Conservation (phyloP, 2,888 invertebrate genomes). For the Thalpophila matura region DNA sequence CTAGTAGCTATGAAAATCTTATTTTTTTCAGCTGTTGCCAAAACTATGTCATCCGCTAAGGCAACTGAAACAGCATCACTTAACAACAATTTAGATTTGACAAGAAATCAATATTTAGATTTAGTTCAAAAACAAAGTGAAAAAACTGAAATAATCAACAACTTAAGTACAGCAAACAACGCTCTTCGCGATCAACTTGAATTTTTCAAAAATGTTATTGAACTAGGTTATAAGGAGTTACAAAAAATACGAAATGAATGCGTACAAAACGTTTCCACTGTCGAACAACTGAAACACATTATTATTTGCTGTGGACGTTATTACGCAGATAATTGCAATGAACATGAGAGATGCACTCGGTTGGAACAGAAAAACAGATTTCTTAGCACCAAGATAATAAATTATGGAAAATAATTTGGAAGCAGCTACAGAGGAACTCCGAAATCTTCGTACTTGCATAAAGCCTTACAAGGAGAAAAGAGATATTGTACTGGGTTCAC, state of each 20-base stretch:
- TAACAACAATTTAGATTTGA: slow-evolving; percentile 63
- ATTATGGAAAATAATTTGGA: slow-evolving; percentile 72
- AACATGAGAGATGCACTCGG: slow-evolving; percentile 66
- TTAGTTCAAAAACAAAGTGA: slow-evolving; percentile 65
- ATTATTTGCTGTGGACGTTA: slow-evolving; percentile 75
- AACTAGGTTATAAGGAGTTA: slow-evolving; percentile 73
- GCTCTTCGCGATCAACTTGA: slow-evolving; percentile 67
- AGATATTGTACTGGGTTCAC: slow-evolving; percentile 43
- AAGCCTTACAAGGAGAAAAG: slow-evolving; percentile 62
- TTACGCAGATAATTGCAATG: slow-evolving; percentile 73
- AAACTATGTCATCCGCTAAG: slow-evolving; percentile 71
- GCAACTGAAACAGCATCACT: slow-evolving; percentile 69
- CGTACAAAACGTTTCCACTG: slow-evolving; percentile 60
- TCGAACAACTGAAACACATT: slow-evolving; percentile 73
- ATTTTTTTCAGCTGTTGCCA: slow-evolving; percentile 72
- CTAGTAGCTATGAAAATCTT: background rate
- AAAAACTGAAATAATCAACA: slow-evolving; percentile 60
- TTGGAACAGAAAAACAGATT: slow-evolving; percentile 76
- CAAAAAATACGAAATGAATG: slow-evolving; percentile 67
- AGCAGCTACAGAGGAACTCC: slow-evolving; percentile 66
- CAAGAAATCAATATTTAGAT: slow-evolving; percentile 67
- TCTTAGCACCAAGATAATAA: slow-evolving; percentile 71
- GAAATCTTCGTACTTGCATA: slow-evolving; percentile 59
- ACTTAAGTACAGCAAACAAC: slow-evolving; percentile 67
- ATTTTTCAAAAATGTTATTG: slow-evolving; percentile 69